Evolutionary conservation across 92 coral and sea anemone genomes (phyloP).

Genomic region (Scolanthus callimorphus): DNA sequence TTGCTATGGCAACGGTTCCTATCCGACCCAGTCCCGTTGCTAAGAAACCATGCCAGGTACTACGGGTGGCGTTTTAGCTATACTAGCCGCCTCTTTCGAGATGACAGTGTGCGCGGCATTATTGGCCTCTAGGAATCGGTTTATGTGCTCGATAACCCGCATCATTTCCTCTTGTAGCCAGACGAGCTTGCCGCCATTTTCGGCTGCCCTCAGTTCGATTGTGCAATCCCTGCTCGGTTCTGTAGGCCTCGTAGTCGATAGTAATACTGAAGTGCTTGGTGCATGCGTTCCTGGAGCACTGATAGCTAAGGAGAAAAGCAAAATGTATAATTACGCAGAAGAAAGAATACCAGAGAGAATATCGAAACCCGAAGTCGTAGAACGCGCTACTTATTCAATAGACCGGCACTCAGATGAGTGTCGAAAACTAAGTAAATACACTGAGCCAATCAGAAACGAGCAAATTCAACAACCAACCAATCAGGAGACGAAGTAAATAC

Average conservation of each 20-base stretch:
- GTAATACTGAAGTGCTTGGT: constrained; percentile 76
- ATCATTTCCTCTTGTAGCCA: constrained; percentile 75
- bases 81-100: constrained; percentile 76
- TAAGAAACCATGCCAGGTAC: neutral
- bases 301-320: constrained; percentile 43
- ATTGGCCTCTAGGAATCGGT: constrained; percentile 83
- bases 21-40: too few species aligned
- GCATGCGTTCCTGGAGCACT: constrained; percentile 92
- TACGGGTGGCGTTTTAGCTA: constrained; percentile 60
- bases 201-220: constrained; percentile 66
- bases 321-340: neutral
- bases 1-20: too few species aligned
- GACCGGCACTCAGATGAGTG: too few species aligned
- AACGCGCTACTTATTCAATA: too few species aligned
- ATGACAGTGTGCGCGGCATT: constrained; percentile 85
- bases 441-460: too few species aligned
- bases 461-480: too few species aligned
- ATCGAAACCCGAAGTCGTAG: too few species aligned
- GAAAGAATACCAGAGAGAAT: too few species aligned
- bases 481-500: too few species aligned
- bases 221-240: constrained; percentile 80
- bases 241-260: constrained; percentile 86
- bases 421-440: too few species aligned
- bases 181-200: constrained; percentile 78
- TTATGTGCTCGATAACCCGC: constrained; percentile 78